These are phyloP conservation scores for Eonycteris spelaea DNA, from an alignment of 2,113 vertebrate genomes.

Conservation along the genomic window DNA sequence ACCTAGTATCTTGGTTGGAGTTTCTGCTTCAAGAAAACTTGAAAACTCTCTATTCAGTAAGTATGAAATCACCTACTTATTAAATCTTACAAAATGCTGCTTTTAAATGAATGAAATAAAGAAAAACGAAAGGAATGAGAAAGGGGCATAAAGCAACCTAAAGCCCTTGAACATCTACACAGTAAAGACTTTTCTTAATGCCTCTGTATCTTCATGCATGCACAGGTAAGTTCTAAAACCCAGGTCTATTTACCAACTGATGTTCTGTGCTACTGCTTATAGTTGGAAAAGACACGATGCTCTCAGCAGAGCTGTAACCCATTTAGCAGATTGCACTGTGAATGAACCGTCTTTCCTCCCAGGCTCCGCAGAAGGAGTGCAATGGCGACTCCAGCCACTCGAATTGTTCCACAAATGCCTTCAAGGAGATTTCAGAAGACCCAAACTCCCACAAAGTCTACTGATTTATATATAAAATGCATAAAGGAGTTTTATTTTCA, in stretches of 20 bases:
- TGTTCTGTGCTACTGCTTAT: neutral
- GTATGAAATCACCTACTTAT: neutral
- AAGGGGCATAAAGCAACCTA: neutral
- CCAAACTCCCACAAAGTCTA: slow-evolving; percentile 56
- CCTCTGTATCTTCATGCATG: neutral
- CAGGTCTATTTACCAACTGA: neutral
- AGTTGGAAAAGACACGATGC: neutral
- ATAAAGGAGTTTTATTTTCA: slow-evolving; percentile 70
- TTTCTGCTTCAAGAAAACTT: slow-evolving; percentile 4
- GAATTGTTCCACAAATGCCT: slow-evolving; percentile 39
- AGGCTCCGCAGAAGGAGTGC: slow-evolving; percentile 25
- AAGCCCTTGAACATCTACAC: neutral
- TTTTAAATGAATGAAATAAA: neutral
- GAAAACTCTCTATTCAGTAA: neutral
- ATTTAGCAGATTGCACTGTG: slow-evolving; percentile 1
- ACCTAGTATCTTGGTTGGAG: neutral
- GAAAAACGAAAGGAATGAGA: neutral
- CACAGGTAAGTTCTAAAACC: neutral
- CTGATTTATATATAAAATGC: slow-evolving; percentile 32
- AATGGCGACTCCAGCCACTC: slow-evolving; percentile 43
- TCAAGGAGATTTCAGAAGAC: slow-evolving; percentile 66
- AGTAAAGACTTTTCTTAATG: neutral
- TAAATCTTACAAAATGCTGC: neutral
- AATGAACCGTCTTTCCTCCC: slow-evolving; percentile 50
- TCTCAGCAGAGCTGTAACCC: slow-evolving; percentile 44